Evolutionary conservation across 2,113 vertebrate species (phyloP).

Genomic region (Pelodiscus sinensis): DNA sequence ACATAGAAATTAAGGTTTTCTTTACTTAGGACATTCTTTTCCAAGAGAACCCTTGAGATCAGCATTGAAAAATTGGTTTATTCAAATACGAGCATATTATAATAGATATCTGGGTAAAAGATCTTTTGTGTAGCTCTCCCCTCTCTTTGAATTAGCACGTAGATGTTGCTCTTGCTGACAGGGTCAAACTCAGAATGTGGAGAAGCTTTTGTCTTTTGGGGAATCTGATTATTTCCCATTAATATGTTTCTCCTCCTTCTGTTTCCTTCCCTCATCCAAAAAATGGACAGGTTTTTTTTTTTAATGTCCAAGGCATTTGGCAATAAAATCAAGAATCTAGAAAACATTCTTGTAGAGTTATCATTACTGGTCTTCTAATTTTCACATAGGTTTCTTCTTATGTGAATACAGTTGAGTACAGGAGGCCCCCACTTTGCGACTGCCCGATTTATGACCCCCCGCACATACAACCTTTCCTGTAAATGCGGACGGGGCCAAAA

Average conservation of each 20-base stretch:
- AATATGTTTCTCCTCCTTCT: rapidly evolving
- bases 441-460: no score
- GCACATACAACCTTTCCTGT: no score
- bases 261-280: no score
- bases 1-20: background rate
- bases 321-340: background rate
- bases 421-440: no score
- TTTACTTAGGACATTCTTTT: background rate
- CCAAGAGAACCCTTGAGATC: background rate
- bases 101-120: background rate
- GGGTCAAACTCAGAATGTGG: background rate
- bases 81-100: background rate
- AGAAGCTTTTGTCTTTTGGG: background rate
- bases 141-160: background rate
- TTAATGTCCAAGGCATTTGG: background rate
- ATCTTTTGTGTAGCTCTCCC: background rate
- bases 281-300: background rate
- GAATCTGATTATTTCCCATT: background rate
- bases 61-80: background rate
- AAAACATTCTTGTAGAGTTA: background rate
- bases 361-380: background rate
- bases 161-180: background rate
- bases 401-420: background rate
- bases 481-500: no score
- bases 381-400: background rate